Base-by-base conservation (phyloP, 2,113 vertebrate genomes). In the Gavialis gangeticus region DNA sequence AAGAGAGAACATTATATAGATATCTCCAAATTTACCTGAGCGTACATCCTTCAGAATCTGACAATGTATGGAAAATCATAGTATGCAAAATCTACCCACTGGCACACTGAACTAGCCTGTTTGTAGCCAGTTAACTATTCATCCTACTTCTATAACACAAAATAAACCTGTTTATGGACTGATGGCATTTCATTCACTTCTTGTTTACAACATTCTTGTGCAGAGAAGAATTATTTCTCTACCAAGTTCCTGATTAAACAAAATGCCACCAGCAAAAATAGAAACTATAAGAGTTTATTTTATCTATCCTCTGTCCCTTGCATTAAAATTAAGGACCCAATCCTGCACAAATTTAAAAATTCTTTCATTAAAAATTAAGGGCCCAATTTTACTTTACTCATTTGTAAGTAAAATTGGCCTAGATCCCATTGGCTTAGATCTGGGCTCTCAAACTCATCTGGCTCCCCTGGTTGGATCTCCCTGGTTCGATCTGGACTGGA, bases 101-200 rank as follows among this genome's bases (percentile, higher is more conserved):
- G 96, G 88, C 76, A 13, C 2, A 0, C 59, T 88, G 87, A 84
- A 75, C 83, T 59, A 58, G 84, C 96, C 96, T 82, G 97, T 97
- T 96, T 93, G 90, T 96, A 94, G 95, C 93, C 95, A 1, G 86
- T 90, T 95, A 97, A 94, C 86, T 96, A 91, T 90, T 90, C 95
- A 94, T 95, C 95, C 94, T 97, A 95, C 91, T 96, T 96, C 93
- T 82, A 71, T 87, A 75, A 59, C 71, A 88, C 71, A 75, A 75
- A 85, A 91, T 75, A 96, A 92, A 93, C 92, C 92, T 91, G 85
- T 87, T 93, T 92, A 93, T 96, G 85, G 77, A 88, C 84, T 93
- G 73, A 10, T 88, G 88, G 67, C 75, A 73, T 91, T 82, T 88
- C 73, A 84, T 83, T 78, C 27, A 27, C 59, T 82, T 77, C 37